A percentile compares a stretch with the other conserved stretches of the same genome.
Evolutionary conservation across 2,888 invertebrate genomes (phyloP).

Genomic region (Sinopyrophorus schimmeli): DNA sequence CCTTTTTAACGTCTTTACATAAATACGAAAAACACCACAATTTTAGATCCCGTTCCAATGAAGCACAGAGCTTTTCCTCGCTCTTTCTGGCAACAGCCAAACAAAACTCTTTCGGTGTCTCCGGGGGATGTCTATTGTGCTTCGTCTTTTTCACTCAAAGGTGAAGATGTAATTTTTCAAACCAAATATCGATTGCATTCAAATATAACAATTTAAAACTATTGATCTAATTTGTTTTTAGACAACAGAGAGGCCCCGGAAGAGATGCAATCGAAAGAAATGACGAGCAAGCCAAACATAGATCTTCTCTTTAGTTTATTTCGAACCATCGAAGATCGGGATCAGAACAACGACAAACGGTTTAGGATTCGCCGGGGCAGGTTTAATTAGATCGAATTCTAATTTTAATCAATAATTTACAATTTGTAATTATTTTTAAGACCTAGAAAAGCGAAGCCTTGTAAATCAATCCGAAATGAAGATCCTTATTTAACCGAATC

Average conservation of each 20-base stretch:
- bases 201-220: too few species aligned
- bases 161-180: too few species aligned
- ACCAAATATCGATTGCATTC: too few species aligned
- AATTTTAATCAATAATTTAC: conserved; percentile 1
- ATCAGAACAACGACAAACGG: conserved; percentile 27
- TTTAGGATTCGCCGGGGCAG: conserved; percentile 42
- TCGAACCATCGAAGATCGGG: conserved; percentile 53
- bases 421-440: too few species aligned
- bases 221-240: too few species aligned
- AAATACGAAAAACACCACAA: background rate
- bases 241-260: conserved; percentile 14
- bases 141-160: conserved; percentile 48
- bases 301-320: conserved; percentile 58
- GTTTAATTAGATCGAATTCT: conserved; percentile 31
- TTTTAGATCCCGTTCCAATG: conserved; percentile 58
- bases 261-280: conserved; percentile 13
- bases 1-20: too few species aligned
- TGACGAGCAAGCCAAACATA: conserved; percentile 51
- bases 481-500: conserved; percentile 57
- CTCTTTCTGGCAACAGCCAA: conserved; percentile 61
- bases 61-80: conserved; percentile 57
- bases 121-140: conserved; percentile 54
- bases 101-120: conserved; percentile 52
- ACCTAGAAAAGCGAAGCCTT: conserved; percentile 15
- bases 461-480: conserved; percentile 46